Evolutionary conservation across 2,888 invertebrate species (phyloP), one percentile per base, ranked within the genome.

Genomic region (Limnephilus auricula): DNA sequence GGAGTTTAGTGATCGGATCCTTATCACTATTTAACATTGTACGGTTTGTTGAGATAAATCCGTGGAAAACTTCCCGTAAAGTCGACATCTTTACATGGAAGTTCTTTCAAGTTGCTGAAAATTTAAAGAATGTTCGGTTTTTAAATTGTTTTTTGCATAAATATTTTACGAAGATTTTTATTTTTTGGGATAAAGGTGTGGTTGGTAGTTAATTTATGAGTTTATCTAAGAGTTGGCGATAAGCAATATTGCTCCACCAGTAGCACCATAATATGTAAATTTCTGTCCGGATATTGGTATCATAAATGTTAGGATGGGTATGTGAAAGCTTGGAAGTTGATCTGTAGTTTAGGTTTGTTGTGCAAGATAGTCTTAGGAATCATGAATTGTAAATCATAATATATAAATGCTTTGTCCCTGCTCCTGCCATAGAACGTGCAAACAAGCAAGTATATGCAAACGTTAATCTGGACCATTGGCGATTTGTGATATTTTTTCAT

Each of bases 1-100:
- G 30, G 40, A 40, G 85, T 30, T 15, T 30, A 45, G 85, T 40
- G 40, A 85, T 85, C 34, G 2, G 85, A 85, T 85, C 85, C 85
- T 45, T 40, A 85, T 85, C 85, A 40, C 40, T 40, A 50, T 50
- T 50, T 50, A 65, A n/a, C 65, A 85, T 85, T 85, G 85, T 34
- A 85, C 85, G 40, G 30, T 82, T 34, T 82, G 85, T 85, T 45
- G 85, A n/a, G 85, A 85, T 85, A 65, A 65, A 65, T 65, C 25
- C n/a, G 6, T 65, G 25, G 13, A 18, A 25, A 65, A 65, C 65
- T n/a, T 65, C 25, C 65, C 65, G 65, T 65, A n/a, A 65, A 25
- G 65, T 65, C n/a, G 65, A 65, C 65, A 25, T 65, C 0, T 65
- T 65, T 65, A 65, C 65, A n/a, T 65, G 65, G n/a, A 65, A n/a